These are phyloP conservation scores for Caracal caracal DNA, from an alignment of 2,113 vertebrate species.

Conservation along the genomic window DNA sequence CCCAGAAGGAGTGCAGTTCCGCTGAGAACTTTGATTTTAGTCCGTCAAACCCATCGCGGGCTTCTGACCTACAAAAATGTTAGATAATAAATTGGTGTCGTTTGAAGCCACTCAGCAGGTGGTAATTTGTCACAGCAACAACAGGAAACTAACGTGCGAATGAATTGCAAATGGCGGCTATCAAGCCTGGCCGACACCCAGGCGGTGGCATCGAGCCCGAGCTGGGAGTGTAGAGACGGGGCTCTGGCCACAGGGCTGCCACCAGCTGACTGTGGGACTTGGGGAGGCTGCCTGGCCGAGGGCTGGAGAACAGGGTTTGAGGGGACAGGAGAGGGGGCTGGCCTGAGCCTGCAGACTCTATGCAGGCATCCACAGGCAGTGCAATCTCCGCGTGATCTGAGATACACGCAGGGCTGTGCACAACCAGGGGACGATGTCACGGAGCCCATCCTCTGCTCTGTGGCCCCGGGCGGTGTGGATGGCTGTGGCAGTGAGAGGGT, in stretches of 20 bases:
- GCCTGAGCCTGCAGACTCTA: background rate
- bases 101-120: background rate
- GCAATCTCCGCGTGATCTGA: background rate
- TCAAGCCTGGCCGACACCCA: background rate
- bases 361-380: background rate
- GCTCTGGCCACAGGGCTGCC: background rate
- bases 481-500: background rate
- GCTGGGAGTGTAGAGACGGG: background rate
- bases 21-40: background rate
- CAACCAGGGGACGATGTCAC: rapidly evolving
- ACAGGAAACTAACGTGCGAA: rapidly evolving
- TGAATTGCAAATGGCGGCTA: background rate
- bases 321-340: background rate
- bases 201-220: background rate
- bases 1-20: background rate
- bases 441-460: rapidly evolving
- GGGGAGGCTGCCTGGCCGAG: background rate
- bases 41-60: background rate
- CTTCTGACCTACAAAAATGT: background rate
- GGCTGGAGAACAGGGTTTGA: background rate
- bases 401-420: background rate
- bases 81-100: background rate
- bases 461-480: background rate
- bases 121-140: background rate
- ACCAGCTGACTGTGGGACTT: background rate